Evolutionary conservation across 1,140 invertebrate species (phyloP), one percentile per base, ranked within the genome.

Genomic region (Platyscapa corneri): DNA sequence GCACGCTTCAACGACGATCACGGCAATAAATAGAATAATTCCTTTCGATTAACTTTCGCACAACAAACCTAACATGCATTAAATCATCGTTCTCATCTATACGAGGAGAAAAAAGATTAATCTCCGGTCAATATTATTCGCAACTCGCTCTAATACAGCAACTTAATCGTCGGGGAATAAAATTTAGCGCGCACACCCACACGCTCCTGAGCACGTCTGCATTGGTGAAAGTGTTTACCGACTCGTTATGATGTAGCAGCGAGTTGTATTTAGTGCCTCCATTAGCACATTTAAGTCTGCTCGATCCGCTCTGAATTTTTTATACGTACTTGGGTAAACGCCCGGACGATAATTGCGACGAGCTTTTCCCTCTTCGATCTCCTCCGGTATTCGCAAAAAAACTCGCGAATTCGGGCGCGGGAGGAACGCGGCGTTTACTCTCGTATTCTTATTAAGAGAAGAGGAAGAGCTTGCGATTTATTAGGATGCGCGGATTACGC

Each of bases 221-320:
- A 74, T 53, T 53, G 81, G 70, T 32, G 49, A 83, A 64, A 75
- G 81, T 83, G 42, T 74, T 32, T 7, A 37, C 2, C 6, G 27
- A 56, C n/a, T 32, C 7, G 67, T 82, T 74, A 49, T 30, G 32
- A 64, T 65, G 39, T n/a, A 76, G 42, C n/a, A 27, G 37, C 56
- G 18, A 49, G 20, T 20, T 14, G 37, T 65, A 76, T 83, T 77
- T 76, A 87, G 39, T 53, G 49, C 37, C 37, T 27, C 86, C 85
- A 89, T 89, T 88, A 89, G 32, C 49, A 85, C 85, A 87, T 87
- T 88, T 89, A 87, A 86, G 83, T 86, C 84, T 42, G 34, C 75
- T 86, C 88, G 86, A 89, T 89, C 32, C 78, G 86, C 84, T 87
- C 86, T 86, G 82, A 77, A 88, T 88, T 87, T 60, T 84, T 67